phyloP scores from a whole-genome alignment of 2,888 invertebrate species.

The Resseliella maxima region DNA sequence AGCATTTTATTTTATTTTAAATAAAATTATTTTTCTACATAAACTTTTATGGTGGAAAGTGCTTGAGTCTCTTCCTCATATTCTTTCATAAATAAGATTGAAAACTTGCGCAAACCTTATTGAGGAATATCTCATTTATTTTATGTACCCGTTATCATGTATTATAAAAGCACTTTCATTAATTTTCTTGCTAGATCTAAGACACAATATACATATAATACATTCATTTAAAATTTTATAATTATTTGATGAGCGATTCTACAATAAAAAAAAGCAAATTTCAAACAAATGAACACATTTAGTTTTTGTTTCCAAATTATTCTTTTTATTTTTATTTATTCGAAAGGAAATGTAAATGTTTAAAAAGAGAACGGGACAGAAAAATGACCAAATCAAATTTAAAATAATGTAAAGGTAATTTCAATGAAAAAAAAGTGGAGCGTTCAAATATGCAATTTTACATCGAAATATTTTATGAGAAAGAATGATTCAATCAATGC shows the following conservation, averaged over 20 bases:
- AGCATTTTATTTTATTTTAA: neutral
- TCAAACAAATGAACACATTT: neutral
- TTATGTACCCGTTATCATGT: conserved; percentile 48
- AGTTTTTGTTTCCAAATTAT: neutral
- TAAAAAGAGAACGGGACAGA: no score
- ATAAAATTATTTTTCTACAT: neutral
- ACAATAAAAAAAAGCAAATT: neutral
- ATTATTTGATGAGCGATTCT: neutral
- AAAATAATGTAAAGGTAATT: no score
- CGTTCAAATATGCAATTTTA: no score
- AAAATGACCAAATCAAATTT: no score
- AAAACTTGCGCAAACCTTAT: conserved; percentile 21
- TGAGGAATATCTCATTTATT: conserved; percentile 41
- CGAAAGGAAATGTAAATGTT: no score
- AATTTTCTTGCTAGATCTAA: neutral
- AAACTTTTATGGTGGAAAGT: neutral
- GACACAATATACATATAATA: no score
- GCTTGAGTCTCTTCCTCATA: neutral
- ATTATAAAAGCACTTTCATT: neutral
- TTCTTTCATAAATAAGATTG: neutral
- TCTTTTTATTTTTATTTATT: neutral
- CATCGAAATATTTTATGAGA: no score
- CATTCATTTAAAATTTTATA: conserved; percentile 20
- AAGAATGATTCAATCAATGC: no score
- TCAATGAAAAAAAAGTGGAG: no score